Conservation (phyloP, 2,797 vertebrate genomes). For the Telmatherina bonti region DNA sequence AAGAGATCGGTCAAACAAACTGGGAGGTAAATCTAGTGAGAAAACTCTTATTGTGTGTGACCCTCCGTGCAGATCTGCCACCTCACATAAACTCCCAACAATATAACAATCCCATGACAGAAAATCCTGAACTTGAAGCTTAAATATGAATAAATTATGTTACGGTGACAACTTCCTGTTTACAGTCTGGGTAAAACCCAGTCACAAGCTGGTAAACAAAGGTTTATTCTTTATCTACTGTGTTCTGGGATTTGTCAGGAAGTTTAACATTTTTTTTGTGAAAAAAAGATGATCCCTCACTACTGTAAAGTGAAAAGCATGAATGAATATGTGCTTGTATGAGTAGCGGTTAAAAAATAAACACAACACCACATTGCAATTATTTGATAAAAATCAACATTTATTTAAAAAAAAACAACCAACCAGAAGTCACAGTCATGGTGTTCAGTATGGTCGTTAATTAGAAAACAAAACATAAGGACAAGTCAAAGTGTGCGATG, state of each 20-base stretch:
- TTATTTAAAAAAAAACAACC: conserved; percentile 72
- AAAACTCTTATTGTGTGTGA: too few relatives aligned
- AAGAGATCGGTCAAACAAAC: too few relatives aligned
- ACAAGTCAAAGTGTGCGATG: conserved; percentile 26
- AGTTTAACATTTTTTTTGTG: neutral
- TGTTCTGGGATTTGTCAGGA: neutral
- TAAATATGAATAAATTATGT: too few relatives aligned
- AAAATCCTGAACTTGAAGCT: too few relatives aligned
- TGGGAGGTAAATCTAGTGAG: too few relatives aligned
- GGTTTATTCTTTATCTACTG: neutral
- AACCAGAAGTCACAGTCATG: conserved; percentile 37
- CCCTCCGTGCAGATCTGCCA: too few relatives aligned
- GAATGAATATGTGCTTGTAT: neutral
- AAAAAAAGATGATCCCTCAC: neutral
- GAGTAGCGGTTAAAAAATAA: neutral
- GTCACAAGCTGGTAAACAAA: neutral
- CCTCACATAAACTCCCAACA: too few relatives aligned
- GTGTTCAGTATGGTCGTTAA: conserved; percentile 22
- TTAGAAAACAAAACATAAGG: conserved; percentile 33
- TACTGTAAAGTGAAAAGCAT: neutral
- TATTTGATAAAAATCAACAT: conserved; percentile 56
- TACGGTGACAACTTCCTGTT: too few relatives aligned
- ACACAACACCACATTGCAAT: neutral
- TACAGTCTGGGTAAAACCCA: neutral
- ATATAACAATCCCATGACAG: too few relatives aligned